Percentiles rank a stretch among this genome's conserved stretches.
These are phyloP conservation scores for Poecilia picta DNA, from an alignment of 2,797 vertebrate genomes.

Conservation along the genomic window DNA sequence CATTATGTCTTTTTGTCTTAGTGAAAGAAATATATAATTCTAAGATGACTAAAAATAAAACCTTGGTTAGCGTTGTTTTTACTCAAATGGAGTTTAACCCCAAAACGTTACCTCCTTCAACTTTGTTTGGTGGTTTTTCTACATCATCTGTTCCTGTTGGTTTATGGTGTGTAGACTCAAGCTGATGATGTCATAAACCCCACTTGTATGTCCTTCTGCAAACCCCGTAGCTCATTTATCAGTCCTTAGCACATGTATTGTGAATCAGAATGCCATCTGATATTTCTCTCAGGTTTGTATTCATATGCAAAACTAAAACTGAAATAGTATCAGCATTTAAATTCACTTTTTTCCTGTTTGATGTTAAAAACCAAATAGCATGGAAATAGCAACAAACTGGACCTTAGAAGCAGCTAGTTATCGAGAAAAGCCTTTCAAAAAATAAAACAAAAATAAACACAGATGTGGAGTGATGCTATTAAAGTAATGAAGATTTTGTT, in stretches of 20 bases:
- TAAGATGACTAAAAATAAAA: conserved; percentile 22
- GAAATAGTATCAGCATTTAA: neutral
- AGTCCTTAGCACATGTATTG: neutral
- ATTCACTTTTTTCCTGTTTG: neutral
- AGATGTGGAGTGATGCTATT: neutral
- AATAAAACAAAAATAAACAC: too few species aligned
- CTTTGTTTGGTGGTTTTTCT: neutral
- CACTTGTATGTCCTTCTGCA: conserved; percentile 5
- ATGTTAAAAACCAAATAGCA: neutral
- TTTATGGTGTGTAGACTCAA: conserved; percentile 23
- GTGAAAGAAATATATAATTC: conserved; percentile 3
- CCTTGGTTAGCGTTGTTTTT: neutral
- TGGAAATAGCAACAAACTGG: neutral
- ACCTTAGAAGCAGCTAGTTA: neutral
- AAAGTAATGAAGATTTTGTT: neutral
- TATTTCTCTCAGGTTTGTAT: conserved; percentile 2
- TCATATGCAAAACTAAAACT: neutral
- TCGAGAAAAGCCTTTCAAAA: neutral
- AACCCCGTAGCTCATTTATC: conserved; percentile 7
- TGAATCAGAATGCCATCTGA: conserved; percentile 10
- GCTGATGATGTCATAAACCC: conserved; percentile 31
- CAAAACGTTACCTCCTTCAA: neutral
- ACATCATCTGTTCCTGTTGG: conserved; percentile 7
- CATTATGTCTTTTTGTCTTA: conserved; percentile 30
- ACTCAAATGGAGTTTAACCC: neutral